phyloP scores from a whole-genome alignment of 92 coral and sea anemone species.

The Anthopleura xanthogrammica region DNA sequence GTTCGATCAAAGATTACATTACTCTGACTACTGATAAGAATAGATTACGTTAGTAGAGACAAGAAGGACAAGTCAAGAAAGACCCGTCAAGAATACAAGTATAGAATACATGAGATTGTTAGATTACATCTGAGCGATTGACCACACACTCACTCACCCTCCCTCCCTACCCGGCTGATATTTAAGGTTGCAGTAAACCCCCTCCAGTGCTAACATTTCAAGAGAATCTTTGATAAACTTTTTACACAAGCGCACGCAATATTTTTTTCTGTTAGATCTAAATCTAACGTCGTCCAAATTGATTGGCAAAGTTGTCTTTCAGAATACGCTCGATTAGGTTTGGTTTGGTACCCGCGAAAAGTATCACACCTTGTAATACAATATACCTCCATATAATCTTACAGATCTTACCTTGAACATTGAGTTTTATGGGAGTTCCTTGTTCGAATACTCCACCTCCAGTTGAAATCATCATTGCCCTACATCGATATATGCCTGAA shows the following conservation, averaged over 20 bases:
- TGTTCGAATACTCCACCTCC: constrained; percentile 46
- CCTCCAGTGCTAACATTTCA: not conserved
- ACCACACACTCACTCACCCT: not conserved
- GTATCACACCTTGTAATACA: not conserved
- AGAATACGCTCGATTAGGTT: not conserved
- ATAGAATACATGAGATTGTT: not conserved
- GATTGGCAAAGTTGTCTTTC: not conserved
- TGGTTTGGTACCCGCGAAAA: not conserved
- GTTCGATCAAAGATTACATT: not conserved
- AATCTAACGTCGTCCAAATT: not conserved
- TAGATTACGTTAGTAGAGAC: not conserved
- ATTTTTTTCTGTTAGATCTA: not conserved
- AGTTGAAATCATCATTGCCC: constrained; percentile 51
- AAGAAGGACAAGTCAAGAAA: not conserved
- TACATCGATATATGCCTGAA: constrained; percentile 85
- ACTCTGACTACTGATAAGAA: constrained; percentile 13
- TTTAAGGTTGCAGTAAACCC: constrained; percentile 3
- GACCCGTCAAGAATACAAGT: not conserved
- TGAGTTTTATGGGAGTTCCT: constrained; percentile 77
- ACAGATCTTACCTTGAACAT: constrained; percentile 64
- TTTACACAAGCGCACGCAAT: not conserved
- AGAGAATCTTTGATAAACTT: not conserved
- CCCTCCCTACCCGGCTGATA: not conserved
- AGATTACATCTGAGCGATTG: not conserved
- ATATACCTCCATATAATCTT: not conserved